Conservation (phyloP, 2,113 vertebrate species). For the Charina bottae region DNA sequence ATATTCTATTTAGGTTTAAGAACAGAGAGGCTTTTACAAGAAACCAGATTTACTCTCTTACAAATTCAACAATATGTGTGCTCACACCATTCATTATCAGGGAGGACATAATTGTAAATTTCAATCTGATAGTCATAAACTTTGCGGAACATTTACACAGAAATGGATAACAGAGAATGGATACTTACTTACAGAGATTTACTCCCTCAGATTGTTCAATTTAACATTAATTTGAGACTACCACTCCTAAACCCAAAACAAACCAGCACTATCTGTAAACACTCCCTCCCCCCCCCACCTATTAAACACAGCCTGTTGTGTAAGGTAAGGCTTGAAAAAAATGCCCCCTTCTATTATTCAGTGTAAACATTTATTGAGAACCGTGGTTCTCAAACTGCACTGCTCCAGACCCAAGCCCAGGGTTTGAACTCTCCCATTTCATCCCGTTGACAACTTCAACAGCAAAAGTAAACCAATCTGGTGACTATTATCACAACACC, state of each 20-base stretch:
- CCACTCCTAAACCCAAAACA: neutral
- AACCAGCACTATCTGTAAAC: neutral
- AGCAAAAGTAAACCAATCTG: neutral
- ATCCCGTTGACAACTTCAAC: neutral
- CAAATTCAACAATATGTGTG: neutral
- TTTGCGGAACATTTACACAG: neutral
- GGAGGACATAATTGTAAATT: neutral
- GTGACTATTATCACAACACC: neutral
- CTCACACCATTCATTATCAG: neutral
- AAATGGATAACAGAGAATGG: neutral
- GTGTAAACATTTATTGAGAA: neutral
- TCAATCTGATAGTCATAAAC: neutral
- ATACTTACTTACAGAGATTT: neutral
- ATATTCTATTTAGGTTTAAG: neutral
- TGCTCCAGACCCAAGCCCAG: neutral
- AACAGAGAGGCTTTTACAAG: neutral
- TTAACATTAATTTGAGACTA: neutral
- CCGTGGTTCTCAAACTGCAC: neutral
- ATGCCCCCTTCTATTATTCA: neutral
- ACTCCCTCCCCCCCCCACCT: neutral
- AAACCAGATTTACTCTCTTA: neutral
- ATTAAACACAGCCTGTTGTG: neutral
- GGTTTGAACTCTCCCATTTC: neutral
- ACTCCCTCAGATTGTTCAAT: neutral
- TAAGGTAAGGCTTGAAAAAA: neutral